Conservation (phyloP, 2,888 invertebrate species). For the Ellobium chinense region DNA sequence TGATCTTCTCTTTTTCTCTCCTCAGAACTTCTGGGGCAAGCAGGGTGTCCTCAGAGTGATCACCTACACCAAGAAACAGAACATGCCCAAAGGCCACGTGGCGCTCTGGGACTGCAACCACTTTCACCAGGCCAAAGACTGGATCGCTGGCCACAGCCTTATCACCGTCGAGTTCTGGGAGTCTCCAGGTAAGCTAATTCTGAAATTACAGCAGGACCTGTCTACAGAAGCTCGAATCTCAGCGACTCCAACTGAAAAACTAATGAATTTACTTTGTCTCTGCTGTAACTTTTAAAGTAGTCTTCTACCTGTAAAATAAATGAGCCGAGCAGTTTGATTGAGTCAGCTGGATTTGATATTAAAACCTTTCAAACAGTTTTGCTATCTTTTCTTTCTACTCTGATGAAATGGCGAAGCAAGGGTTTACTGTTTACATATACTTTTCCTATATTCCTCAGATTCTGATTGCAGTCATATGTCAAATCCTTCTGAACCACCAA, state of each 20-base stretch:
- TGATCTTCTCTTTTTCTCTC: not conserved
- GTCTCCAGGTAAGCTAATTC: slow-evolving; percentile 75
- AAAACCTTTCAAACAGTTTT: no score
- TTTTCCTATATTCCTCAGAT: slow-evolving; percentile 44
- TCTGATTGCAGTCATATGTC: slow-evolving; percentile 51
- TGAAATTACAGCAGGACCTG: no score
- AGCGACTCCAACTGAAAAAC: no score
- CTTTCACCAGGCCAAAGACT: slow-evolving; percentile 75
- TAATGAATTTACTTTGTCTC: no score
- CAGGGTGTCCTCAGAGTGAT: slow-evolving; percentile 75
- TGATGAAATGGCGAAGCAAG: no score
- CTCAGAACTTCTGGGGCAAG: slow-evolving; percentile 67
- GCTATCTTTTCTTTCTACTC: no score
- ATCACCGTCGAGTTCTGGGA: slow-evolving; percentile 78
- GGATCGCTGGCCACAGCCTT: slow-evolving; percentile 70
- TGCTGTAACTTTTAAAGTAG: no score
- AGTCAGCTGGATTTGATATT: no score
- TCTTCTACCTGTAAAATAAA: no score
- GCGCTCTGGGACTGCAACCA: slow-evolving; percentile 78
- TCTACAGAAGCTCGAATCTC: no score
- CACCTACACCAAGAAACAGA: slow-evolving; percentile 71
- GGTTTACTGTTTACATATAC: no score
- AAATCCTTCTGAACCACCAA: slow-evolving; percentile 4
- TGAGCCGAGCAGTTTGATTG: no score
- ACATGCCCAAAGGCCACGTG: slow-evolving; percentile 74